These are phyloP conservation scores for Adrianichthys oophorus DNA, from an alignment of 2,797 vertebrate genomes.

Conservation along the genomic window DNA sequence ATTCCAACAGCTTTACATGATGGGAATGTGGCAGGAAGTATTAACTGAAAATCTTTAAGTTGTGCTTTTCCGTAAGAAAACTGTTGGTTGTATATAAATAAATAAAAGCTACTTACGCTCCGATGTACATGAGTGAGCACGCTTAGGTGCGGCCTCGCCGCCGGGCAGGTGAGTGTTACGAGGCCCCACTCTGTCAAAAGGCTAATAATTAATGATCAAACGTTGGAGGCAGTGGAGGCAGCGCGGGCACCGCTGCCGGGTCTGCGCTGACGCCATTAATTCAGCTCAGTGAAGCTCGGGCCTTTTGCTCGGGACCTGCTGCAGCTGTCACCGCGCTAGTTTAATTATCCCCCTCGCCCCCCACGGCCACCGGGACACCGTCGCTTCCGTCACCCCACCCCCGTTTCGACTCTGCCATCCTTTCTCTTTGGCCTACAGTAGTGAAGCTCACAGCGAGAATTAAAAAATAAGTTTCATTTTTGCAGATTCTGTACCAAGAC, in stretches of 20 bases:
- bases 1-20: constrained; percentile 50
- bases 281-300: constrained; percentile 89
- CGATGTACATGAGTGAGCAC: constrained; percentile 4
- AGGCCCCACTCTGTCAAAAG: constrained; percentile 82
- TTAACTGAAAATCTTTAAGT: background rate
- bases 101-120: no score
- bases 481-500: no score
- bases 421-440: constrained; percentile 42
- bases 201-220: constrained; percentile 96
- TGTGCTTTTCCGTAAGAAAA: background rate
- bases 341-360: constrained; percentile 89
- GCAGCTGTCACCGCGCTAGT: constrained; percentile 89
- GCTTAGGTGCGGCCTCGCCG: constrained; percentile 75
- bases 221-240: constrained; percentile 78
- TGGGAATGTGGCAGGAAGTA: constrained; percentile 26
- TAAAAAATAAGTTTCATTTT: background rate
- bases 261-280: constrained; percentile 89
- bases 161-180: constrained; percentile 69
- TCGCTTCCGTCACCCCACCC: constrained; percentile 14
- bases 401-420: background rate
- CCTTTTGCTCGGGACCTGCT: constrained; percentile 85
- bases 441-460: constrained; percentile 5
- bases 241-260: constrained; percentile 76
- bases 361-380: constrained; percentile 55
- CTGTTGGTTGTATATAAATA: no score